Conservation (phyloP, 2,888 invertebrate species). For the Flexamia atlantica region DNA sequence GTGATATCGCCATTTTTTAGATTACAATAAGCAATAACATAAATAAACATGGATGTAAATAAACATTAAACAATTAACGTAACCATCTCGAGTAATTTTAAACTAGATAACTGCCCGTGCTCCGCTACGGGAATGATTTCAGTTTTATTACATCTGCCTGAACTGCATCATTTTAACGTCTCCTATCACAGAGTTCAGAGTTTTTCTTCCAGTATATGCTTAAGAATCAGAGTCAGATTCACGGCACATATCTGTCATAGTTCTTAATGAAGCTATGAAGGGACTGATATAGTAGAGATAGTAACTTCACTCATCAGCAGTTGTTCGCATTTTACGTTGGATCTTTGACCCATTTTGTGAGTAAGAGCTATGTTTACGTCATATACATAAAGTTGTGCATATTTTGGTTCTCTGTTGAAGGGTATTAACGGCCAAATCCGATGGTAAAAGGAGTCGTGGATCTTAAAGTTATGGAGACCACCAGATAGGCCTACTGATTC, state of each 20-base stretch:
- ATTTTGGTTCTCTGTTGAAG: neutral
- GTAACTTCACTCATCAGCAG: neutral
- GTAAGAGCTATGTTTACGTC: constrained; percentile 21
- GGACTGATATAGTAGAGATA: too few species aligned
- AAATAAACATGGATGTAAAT: too few species aligned
- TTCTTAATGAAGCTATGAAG: constrained; percentile 3
- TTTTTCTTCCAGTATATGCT: too few species aligned
- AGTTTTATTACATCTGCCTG: too few species aligned
- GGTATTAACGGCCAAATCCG: neutral
- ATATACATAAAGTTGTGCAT: constrained; percentile 1
- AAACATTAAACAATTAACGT: too few species aligned
- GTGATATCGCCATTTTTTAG: too few species aligned
- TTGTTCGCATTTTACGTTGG: too few species aligned
- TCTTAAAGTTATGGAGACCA: neutral
- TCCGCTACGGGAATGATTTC: too few species aligned
- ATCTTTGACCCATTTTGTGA: too few species aligned
- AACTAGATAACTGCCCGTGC: too few species aligned
- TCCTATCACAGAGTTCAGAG: neutral
- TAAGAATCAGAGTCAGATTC: constrained; percentile 12
- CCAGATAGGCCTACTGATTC: neutral
- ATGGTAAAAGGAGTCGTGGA: constrained; percentile 12
- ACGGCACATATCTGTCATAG: neutral
- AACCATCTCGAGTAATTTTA: too few species aligned
- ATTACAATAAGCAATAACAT: too few species aligned
- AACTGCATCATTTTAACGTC: neutral